Evolutionary conservation across 1,140 invertebrate genomes (phyloP).

Genomic region (Lerema accius): DNA sequence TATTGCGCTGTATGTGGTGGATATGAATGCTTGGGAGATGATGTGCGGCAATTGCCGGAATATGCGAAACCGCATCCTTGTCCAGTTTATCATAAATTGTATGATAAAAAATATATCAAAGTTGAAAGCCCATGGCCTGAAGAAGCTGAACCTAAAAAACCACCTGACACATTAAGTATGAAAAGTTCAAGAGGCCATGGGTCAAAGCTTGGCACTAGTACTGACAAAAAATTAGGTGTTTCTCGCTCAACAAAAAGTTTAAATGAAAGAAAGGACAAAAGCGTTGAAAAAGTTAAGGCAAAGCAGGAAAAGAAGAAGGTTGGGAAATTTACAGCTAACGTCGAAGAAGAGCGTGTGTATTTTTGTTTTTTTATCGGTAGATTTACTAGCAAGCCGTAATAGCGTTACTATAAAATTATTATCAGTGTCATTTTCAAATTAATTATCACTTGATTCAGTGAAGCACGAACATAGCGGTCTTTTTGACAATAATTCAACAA

Average conservation of each 20-base stretch:
- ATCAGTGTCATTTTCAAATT: too few species aligned
- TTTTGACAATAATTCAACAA: too few species aligned
- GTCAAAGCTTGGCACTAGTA: constrained; percentile 38
- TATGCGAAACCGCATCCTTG: constrained; percentile 70
- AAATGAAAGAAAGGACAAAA: constrained; percentile 42
- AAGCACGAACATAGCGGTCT: too few species aligned
- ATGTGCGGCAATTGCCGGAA: constrained; percentile 60
- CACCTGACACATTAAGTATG: constrained; percentile 44
- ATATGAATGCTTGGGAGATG: constrained; percentile 69
- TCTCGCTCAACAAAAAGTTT: constrained; percentile 44
- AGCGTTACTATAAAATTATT: too few species aligned
- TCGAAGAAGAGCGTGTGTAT: constrained; percentile 53
- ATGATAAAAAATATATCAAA: constrained; percentile 68
- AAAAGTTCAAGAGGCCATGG: constrained; percentile 53
- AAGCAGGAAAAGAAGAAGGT: constrained; percentile 54
- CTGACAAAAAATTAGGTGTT: constrained; percentile 36
- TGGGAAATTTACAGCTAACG: constrained; percentile 64
- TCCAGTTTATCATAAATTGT: constrained; percentile 72
- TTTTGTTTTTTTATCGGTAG: constrained; percentile 26
- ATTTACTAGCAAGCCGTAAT: not conserved
- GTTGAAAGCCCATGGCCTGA: constrained; percentile 62
- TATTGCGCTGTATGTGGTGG: constrained; percentile 74
- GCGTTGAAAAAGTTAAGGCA: constrained; percentile 43
- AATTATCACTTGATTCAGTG: too few species aligned
- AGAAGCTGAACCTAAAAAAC: constrained; percentile 45